These are phyloP conservation scores for Lacanobia oleracea DNA, from an alignment of 2,888 invertebrate species.

Conservation along the genomic window DNA sequence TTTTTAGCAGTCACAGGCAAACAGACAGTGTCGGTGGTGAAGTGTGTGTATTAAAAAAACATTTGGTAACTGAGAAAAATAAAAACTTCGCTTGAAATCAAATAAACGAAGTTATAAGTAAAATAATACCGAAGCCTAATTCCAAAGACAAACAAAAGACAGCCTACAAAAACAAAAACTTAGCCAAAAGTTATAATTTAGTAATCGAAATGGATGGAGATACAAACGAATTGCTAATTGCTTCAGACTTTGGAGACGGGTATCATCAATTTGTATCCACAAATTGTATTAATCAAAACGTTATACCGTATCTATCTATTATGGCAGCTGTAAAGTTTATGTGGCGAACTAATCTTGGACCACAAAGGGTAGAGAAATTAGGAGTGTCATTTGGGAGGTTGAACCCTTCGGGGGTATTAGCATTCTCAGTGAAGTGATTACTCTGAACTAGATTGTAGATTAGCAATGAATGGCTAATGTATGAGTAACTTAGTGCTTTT, in stretches of 20 bases:
- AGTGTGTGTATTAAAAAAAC: background rate
- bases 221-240: slow-evolving; percentile 46
- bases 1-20: too few relatives aligned
- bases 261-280: slow-evolving; percentile 49
- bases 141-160: slow-evolving; percentile 35
- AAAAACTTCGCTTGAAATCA: background rate
- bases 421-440: slow-evolving; percentile 52
- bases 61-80: background rate
- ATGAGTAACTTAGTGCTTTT: slow-evolving; percentile 37
- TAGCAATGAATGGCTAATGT: slow-evolving; percentile 45
- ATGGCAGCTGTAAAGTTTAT: slow-evolving; percentile 60
- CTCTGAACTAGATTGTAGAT: slow-evolving; percentile 48
- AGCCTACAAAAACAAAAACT: slow-evolving; percentile 32
- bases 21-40: too few relatives aligned
- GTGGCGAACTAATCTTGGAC: slow-evolving; percentile 60
- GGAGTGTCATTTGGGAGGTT: slow-evolving; percentile 55
- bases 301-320: slow-evolving; percentile 33
- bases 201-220: slow-evolving; percentile 38
- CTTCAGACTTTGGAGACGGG: slow-evolving; percentile 36
- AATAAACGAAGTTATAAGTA: slow-evolving; percentile 10
- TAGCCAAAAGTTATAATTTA: slow-evolving; percentile 31
- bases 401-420: slow-evolving; percentile 28
- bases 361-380: slow-evolving; percentile 63
- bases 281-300: slow-evolving; percentile 60
- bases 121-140: slow-evolving; percentile 7